A percentile compares a stretch with the other conserved stretches of the same genome.
phyloP scores from a whole-genome alignment of 2,888 invertebrate genomes.

The Tachina fera region DNA sequence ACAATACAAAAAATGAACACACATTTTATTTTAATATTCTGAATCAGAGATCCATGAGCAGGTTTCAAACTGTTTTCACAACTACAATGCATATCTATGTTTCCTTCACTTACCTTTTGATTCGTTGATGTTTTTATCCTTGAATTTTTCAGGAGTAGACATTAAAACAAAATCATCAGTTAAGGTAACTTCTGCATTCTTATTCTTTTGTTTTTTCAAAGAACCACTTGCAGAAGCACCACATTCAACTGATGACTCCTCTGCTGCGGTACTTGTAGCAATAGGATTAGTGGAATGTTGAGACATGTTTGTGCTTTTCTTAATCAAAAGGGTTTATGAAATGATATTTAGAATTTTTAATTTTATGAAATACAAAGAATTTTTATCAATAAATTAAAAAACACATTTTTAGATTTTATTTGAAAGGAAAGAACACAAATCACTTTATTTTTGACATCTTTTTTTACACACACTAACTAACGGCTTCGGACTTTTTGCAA shows the following conservation, averaged over 20 bases:
- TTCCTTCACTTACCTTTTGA: slow-evolving; percentile 54
- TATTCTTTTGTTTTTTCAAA: slow-evolving; percentile 57
- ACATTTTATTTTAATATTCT: slow-evolving; percentile 18
- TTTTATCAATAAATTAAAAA: slow-evolving; percentile 32
- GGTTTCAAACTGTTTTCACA: background rate
- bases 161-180: slow-evolving; percentile 65
- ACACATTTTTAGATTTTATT: slow-evolving; percentile 24
- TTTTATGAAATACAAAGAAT: background rate
- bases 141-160: slow-evolving; percentile 64
- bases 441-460: slow-evolving; percentile 43
- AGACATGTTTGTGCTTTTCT: slow-evolving; percentile 53
- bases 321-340: background rate
- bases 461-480: slow-evolving; percentile 43
- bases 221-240: slow-evolving; percentile 32
- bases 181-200: slow-evolving; percentile 43
- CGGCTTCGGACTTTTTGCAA: slow-evolving; percentile 36
- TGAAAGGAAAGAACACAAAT: slow-evolving; percentile 10
- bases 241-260: slow-evolving; percentile 11
- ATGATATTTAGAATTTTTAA: slow-evolving; percentile 4
- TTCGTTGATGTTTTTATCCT: slow-evolving; percentile 54
- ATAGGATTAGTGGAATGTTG: slow-evolving; percentile 50
- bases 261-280: background rate
- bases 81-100: too few species aligned
- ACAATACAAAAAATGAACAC: slow-evolving; percentile 7
- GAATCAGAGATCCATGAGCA: background rate